A percentile compares a stretch with the other conserved stretches of the same genome.
Evolutionary conservation across 1,140 invertebrate species (phyloP).

Genomic region (Reticulitermes speratus): DNA sequence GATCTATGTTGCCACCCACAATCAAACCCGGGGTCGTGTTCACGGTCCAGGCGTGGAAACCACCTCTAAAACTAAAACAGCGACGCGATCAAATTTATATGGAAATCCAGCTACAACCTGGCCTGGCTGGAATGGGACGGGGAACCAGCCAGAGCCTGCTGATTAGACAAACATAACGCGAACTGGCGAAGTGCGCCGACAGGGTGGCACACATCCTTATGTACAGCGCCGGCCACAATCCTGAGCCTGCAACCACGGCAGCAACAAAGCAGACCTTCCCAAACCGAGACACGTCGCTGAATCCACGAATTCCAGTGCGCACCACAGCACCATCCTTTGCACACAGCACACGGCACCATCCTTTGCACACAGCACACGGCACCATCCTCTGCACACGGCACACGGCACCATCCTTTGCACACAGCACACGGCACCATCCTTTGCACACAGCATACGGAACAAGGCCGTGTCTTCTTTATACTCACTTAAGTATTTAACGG

Average conservation of each 20-base stretch:
- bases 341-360: too few species aligned
- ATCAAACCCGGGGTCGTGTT: background rate
- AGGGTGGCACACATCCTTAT: background rate
- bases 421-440: too few species aligned
- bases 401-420: too few species aligned
- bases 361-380: too few species aligned
- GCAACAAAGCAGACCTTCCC: too few species aligned
- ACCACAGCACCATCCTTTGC: too few species aligned
- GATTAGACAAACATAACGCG: slow-evolving; percentile 34
- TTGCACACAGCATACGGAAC: too few species aligned
- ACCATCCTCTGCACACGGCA: too few species aligned
- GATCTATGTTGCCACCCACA: background rate
- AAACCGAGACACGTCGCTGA: too few species aligned
- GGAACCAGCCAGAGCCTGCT: background rate
- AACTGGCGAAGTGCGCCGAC: slow-evolving; percentile 8
- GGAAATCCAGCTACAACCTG: slow-evolving; percentile 29
- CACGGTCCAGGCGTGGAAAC: background rate
- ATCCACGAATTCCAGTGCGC: too few species aligned
- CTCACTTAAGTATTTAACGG: too few species aligned
- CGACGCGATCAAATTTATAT: slow-evolving; percentile 34
- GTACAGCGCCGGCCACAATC: background rate
- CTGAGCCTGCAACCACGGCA: background rate
- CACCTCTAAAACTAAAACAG: slow-evolving; percentile 22
- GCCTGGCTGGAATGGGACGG: background rate
- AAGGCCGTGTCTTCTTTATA: too few species aligned